phyloP scores from a whole-genome alignment of 1,140 invertebrate genomes.

The Neuroterus valhalla region DNA sequence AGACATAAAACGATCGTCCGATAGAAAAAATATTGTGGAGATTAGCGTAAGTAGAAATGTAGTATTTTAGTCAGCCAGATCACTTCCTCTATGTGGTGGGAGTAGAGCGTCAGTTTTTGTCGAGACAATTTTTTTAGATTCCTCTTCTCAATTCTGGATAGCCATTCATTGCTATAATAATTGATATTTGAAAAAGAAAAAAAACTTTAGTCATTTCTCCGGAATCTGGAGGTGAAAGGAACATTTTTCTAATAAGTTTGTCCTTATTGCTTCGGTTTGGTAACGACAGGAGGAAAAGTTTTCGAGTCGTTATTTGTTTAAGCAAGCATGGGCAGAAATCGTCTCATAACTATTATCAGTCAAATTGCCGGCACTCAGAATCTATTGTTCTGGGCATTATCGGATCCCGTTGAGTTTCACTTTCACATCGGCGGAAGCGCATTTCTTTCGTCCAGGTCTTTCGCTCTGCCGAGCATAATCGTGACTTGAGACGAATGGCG shows the following conservation, averaged over 20 bases:
- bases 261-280: neutral
- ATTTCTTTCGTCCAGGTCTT: conserved; percentile 17
- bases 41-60: conserved; percentile 2
- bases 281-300: conserved; percentile 7
- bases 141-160: no score
- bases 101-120: no score
- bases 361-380: conserved; percentile 17
- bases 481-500: conserved; percentile 23
- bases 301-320: conserved; percentile 12
- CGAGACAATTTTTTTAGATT: no score
- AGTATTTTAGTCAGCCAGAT: neutral
- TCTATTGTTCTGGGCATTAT: conserved; percentile 23
- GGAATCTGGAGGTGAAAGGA: no score
- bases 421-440: conserved; percentile 24
- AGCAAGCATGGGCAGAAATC: conserved; percentile 8
- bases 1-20: neutral
- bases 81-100: neutral
- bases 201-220: no score
- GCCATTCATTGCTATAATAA: no score
- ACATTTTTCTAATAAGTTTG: no score
- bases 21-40: conserved; percentile 7
- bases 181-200: no score
- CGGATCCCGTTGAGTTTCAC: conserved; percentile 12
- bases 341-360: conserved; percentile 19
- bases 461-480: conserved; percentile 21